Conservation (phyloP, 2,797 vertebrate genomes). For the Heliangelus exortis region DNA sequence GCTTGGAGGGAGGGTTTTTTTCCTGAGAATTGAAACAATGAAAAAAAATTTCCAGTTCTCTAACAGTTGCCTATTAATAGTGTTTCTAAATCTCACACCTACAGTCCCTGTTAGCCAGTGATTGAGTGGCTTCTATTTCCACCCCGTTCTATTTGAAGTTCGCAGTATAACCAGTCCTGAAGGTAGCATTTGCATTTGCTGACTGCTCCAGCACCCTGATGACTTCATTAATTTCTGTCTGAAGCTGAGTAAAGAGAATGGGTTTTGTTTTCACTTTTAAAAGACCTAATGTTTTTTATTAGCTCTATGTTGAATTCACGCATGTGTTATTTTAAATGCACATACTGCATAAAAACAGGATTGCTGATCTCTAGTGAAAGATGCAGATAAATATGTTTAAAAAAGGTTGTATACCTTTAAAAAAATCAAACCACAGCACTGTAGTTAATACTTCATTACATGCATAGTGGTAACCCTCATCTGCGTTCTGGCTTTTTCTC, state of each 20-base stretch:
- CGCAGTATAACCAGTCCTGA: not conserved
- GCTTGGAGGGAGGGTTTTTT: not conserved
- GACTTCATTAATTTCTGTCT: slow-evolving; percentile 32
- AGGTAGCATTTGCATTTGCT: slow-evolving; percentile 20
- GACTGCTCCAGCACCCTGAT: not conserved
- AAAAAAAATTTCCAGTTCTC: not conserved
- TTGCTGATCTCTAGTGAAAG: not conserved
- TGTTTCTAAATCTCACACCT: not conserved
- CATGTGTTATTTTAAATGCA: not conserved
- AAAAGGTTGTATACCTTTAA: not conserved
- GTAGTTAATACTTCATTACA: not conserved
- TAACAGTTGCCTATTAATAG: not conserved
- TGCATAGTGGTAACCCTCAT: not conserved
- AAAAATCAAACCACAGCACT: not conserved
- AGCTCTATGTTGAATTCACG: not conserved
- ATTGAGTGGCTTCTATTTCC: not conserved
- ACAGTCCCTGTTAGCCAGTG: not conserved
- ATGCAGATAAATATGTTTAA: not conserved
- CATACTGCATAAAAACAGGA: not conserved
- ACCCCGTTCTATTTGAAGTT: not conserved
- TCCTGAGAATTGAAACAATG: not conserved
- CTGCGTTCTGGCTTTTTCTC: not conserved
- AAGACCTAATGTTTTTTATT: not conserved
- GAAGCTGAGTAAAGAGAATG: not conserved
- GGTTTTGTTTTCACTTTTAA: not conserved